These are phyloP conservation scores for Aplodontia rufa DNA, from an alignment of 2,113 vertebrate genomes.

Conservation along the genomic window DNA sequence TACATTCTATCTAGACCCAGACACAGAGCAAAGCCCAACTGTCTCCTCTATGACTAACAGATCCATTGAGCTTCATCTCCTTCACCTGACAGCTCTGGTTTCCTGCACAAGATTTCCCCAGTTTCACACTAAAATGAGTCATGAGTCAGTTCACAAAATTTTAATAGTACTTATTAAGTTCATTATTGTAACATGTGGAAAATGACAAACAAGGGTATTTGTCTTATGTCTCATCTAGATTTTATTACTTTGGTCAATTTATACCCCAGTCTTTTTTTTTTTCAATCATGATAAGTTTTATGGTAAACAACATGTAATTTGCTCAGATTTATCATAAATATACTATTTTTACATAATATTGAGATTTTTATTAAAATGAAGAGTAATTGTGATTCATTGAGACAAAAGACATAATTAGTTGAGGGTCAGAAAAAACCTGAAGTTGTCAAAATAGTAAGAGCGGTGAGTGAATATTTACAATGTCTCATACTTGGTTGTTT, in stretches of 20 bases:
- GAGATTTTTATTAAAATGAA: not conserved
- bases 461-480: not conserved
- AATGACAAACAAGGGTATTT: not conserved
- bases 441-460: not conserved
- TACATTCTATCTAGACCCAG: not conserved
- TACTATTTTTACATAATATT: not conserved
- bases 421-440: not conserved
- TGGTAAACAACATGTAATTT: not conserved
- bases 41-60: not conserved
- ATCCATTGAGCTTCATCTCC: not conserved
- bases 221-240: not conserved
- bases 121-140: not conserved
- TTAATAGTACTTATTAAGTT: not conserved
- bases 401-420: not conserved
- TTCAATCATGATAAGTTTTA: not conserved
- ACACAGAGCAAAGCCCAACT: not conserved
- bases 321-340: not conserved
- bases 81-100: not conserved
- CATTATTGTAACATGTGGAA: not conserved
- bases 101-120: not conserved
- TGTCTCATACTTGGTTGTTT: not conserved
- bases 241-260: constrained; percentile 3
- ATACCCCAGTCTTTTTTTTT: not conserved
- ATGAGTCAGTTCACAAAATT: not conserved
- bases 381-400: not conserved